Conservation (phyloP, 2,113 vertebrate genomes). For the Scomber scombrus region DNA sequence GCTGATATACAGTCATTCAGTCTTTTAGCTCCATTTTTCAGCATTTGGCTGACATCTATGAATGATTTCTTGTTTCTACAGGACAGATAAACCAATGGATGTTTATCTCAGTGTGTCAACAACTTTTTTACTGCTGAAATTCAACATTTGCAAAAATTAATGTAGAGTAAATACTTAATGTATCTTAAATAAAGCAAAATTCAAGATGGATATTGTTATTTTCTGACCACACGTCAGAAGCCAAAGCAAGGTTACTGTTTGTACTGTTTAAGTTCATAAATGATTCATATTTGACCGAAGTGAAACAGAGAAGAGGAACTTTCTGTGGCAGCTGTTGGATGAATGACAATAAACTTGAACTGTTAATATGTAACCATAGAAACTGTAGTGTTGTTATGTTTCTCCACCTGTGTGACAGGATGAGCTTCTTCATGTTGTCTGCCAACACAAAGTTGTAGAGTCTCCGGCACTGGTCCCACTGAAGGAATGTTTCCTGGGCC, state of each 20-base stretch:
- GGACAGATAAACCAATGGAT: background rate
- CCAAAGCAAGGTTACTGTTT: background rate
- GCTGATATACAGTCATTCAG: background rate
- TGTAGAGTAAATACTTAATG: background rate
- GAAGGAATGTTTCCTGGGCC: conserved; percentile 94
- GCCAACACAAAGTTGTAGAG: conserved; percentile 96
- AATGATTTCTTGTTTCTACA: background rate
- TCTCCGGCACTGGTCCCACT: conserved; percentile 95
- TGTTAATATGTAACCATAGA: background rate
- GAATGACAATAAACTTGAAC: background rate
- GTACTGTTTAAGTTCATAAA: background rate
- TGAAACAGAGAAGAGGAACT: background rate
- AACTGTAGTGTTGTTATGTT: background rate
- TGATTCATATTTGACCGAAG: background rate
- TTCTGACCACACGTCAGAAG: background rate
- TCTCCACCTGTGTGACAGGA: conserved; percentile 91
- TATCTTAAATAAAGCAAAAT: background rate
- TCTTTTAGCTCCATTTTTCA: background rate
- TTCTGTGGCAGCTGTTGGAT: too few species aligned
- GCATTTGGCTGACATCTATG: background rate
- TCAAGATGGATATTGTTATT: background rate
- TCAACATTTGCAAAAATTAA: too few species aligned
- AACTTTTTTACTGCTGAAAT: background rate
- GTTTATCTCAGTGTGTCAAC: background rate
- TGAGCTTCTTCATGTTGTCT: conserved; percentile 95